Conservation (phyloP, 2,113 vertebrate species). For the Microcebus jonahi region DNA sequence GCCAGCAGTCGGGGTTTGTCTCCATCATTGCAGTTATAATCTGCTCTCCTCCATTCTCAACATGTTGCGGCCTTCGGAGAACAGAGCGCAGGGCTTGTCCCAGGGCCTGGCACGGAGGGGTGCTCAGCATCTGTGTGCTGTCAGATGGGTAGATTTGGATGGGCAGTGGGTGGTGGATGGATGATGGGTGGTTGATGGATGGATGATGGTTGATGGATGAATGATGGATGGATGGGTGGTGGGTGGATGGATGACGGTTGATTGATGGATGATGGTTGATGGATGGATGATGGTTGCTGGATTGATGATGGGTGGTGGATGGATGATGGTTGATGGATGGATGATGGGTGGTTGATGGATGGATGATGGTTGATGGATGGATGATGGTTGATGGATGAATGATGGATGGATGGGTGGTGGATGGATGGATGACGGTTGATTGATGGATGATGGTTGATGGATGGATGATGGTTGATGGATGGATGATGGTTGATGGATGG, state of each 20-base stretch:
- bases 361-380: too few relatives aligned
- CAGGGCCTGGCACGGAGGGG: not conserved
- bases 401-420: too few relatives aligned
- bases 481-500: too few relatives aligned
- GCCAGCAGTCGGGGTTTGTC: too few relatives aligned
- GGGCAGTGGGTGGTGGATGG: too few relatives aligned
- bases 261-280: not conserved
- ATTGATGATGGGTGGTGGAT: not conserved
- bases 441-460: too few relatives aligned
- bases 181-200: too few relatives aligned
- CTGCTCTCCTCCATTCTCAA: rapidly evolving
- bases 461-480: too few relatives aligned
- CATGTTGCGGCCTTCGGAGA: not conserved
- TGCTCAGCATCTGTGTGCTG: not conserved
- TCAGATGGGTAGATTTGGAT: not conserved
- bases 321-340: too few relatives aligned
- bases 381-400: rapidly evolving
- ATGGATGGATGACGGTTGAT: too few relatives aligned
- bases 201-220: not conserved
- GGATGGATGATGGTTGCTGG: too few relatives aligned
- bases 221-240: not conserved
- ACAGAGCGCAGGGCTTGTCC: not conserved
- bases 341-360: not conserved
- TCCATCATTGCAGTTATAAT: rapidly evolving
- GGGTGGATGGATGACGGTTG: rapidly evolving